These are phyloP conservation scores for Timema podura DNA, from an alignment of 2,888 invertebrate species.

Conservation along the genomic window DNA sequence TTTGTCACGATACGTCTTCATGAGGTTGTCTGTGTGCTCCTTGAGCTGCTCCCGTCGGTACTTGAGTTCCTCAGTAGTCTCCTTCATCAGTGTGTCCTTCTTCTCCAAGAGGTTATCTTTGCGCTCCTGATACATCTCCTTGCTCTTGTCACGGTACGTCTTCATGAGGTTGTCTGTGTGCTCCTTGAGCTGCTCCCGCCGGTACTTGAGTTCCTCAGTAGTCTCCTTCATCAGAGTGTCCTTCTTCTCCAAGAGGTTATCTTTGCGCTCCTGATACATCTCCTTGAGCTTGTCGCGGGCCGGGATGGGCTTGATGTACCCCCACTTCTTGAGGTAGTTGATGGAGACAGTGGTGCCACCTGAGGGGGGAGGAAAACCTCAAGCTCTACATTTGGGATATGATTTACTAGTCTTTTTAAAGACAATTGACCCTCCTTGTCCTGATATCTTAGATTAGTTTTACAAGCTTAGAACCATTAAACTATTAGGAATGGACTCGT, in stretches of 20 bases:
- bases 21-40: constrained; percentile 45
- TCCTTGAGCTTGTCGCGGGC: constrained; percentile 59
- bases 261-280: constrained; percentile 59
- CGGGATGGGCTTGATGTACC: constrained; percentile 80
- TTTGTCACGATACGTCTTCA: constrained; percentile 48
- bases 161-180: constrained; percentile 47
- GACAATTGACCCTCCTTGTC: too few species aligned
- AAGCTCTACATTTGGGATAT: too few species aligned
- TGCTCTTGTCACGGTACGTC: constrained; percentile 47
- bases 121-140: constrained; percentile 58
- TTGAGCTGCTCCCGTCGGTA: constrained; percentile 42
- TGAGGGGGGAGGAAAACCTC: constrained; percentile 40
- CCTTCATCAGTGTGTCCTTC: constrained; percentile 45
- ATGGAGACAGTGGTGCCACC: constrained; percentile 85
- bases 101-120: constrained; percentile 51
- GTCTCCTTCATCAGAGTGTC: constrained; percentile 41
- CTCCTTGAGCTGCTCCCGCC: constrained; percentile 39
- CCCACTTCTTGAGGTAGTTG: constrained; percentile 70
- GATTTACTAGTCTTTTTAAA: too few species aligned
- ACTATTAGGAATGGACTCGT: too few species aligned
- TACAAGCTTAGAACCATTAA: too few species aligned
- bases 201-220: constrained; percentile 48
- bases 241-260: constrained; percentile 49
- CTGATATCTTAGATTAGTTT: too few species aligned
- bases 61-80: constrained; percentile 45